phyloP scores from a whole-genome alignment of 1,140 invertebrate genomes.

The Varroa destructor region DNA sequence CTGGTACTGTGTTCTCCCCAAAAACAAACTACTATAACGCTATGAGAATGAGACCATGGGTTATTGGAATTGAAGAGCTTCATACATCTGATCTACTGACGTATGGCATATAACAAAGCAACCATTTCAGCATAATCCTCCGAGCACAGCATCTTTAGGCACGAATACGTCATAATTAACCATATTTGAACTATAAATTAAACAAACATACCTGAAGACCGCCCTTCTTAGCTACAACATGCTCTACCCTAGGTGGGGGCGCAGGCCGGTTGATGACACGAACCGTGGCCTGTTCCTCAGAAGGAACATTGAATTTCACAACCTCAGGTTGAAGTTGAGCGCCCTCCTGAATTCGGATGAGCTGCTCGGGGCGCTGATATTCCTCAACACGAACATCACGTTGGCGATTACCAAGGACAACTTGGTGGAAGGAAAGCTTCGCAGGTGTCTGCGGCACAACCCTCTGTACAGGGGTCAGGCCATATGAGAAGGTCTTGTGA shows the following conservation, averaged over 20 bases:
- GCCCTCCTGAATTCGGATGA: slow-evolving; percentile 5
- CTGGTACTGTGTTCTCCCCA: no score
- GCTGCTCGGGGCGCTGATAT: slow-evolving; percentile 6
- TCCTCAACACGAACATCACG: slow-evolving; percentile 20
- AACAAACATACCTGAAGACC: background rate
- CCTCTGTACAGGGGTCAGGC: no score
- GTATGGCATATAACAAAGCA: no score
- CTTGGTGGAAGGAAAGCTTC: background rate
- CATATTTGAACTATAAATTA: background rate
- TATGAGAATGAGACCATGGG: no score
- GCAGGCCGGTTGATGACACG: slow-evolving; percentile 18
- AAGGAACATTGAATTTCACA: background rate
- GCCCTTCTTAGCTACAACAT: background rate
- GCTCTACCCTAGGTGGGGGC: background rate
- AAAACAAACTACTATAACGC: no score
- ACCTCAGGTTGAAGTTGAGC: slow-evolving; percentile 1
- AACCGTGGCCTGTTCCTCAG: background rate
- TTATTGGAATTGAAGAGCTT: no score
- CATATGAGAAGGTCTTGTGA: background rate
- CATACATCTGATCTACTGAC: no score
- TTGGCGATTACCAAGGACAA: slow-evolving; percentile 14
- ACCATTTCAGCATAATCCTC: no score
- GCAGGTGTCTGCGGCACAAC: background rate
- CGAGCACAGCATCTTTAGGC: no score
- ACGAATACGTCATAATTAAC: no score